A percentile compares a stretch with the other conserved stretches of the same genome.
Conservation (phyloP, 2,113 vertebrate species). For the Butastur rufipennis region DNA sequence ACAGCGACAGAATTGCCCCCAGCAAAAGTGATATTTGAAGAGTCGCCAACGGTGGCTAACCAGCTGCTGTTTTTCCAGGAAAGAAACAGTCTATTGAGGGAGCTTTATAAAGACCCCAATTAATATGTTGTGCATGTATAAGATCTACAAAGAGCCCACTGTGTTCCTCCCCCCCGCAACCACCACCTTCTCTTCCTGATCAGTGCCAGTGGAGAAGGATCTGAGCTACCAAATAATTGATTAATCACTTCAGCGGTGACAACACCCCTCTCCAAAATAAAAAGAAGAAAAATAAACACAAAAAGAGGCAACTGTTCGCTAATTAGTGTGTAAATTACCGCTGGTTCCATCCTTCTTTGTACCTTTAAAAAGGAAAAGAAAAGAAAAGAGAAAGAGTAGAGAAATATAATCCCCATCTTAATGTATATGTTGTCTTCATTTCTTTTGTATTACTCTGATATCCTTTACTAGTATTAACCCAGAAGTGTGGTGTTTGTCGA, state of each 20-base stretch:
- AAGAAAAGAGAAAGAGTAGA: conserved; percentile 34
- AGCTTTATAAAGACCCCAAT: conserved; percentile 74
- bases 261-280: conserved; percentile 58
- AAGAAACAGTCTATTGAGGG: conserved; percentile 74
- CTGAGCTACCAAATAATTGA: conserved; percentile 76
- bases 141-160: conserved; percentile 78
- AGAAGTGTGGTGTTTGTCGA: conserved; percentile 65
- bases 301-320: conserved; percentile 71
- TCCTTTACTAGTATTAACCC: conserved; percentile 56
- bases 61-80: conserved; percentile 75
- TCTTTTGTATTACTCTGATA: conserved; percentile 62
- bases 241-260: conserved; percentile 73
- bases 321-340: conserved; percentile 78
- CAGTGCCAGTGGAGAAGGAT: conserved; percentile 62
- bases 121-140: conserved; percentile 78
- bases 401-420: conserved; percentile 62
- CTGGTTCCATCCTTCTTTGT: conserved; percentile 73
- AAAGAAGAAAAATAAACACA: conserved; percentile 71
- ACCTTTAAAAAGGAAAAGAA: conserved; percentile 15
- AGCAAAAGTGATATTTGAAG: conserved; percentile 70
- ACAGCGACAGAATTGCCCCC: conserved; percentile 57
- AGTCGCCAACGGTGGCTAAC: conserved; percentile 68
- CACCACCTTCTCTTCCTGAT: conserved; percentile 62
- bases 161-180: conserved; percentile 63
- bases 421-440: conserved; percentile 62